These are phyloP conservation scores for Cherax quadricarinatus DNA, from an alignment of 1,140 invertebrate species.

Conservation along the genomic window DNA sequence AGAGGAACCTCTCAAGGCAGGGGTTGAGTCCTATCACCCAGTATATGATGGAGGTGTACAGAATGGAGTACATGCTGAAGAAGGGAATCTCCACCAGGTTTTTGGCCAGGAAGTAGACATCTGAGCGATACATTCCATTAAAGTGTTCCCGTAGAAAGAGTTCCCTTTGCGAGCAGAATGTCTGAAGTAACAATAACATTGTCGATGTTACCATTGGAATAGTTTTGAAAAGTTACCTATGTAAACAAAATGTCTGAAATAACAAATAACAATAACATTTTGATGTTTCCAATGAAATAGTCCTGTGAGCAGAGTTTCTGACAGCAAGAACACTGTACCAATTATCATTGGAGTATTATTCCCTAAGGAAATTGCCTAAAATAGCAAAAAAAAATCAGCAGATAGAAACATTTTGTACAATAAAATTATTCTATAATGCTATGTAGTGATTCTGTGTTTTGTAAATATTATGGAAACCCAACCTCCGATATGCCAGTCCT, in stretches of 20 bases:
- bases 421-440: too few relatives aligned
- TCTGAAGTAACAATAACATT: background rate
- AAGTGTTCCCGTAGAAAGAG: slow-evolving; percentile 73
- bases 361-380: too few relatives aligned
- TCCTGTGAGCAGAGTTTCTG: background rate
- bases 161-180: slow-evolving; percentile 20
- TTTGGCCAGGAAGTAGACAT: slow-evolving; percentile 75
- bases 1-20: slow-evolving; percentile 84
- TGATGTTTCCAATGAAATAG: background rate
- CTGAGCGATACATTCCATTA: slow-evolving; percentile 73
- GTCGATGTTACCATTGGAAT: background rate
- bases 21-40: slow-evolving; percentile 90
- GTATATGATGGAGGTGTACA: slow-evolving; percentile 91
- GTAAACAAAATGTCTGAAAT: slow-evolving; percentile 12
- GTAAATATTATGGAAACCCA: too few relatives aligned
- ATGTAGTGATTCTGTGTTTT: too few relatives aligned
- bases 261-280: background rate
- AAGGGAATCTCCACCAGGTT: slow-evolving; percentile 90
- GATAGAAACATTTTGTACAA: too few relatives aligned
- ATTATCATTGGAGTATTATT: too few relatives aligned
- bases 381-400: too few relatives aligned
- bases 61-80: slow-evolving; percentile 84
- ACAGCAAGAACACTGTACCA: too few relatives aligned
- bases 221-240: slow-evolving; percentile 56
- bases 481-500: too few relatives aligned